Evolutionary conservation across 2,888 invertebrate genomes (phyloP).

Genomic region (Nowickia ferox): DNA sequence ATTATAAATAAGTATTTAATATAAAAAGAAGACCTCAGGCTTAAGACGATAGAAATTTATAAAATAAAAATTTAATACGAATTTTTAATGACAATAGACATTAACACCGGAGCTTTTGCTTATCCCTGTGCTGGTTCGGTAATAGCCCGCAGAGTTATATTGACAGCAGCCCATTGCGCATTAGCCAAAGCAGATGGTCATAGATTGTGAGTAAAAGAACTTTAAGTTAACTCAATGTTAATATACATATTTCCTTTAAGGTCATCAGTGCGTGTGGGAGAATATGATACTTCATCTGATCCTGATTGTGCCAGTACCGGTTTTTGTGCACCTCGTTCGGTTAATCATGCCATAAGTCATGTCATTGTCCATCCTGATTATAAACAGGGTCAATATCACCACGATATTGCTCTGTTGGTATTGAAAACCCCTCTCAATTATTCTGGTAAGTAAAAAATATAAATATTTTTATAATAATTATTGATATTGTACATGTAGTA

Average conservation of each 20-base stretch:
- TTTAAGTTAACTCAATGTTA: not conserved
- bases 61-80: not conserved
- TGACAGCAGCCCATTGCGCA: constrained; percentile 92
- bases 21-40: too few relatives aligned
- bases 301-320: constrained; percentile 89
- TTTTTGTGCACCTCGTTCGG: constrained; percentile 89
- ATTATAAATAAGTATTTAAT: too few relatives aligned
- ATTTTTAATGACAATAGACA: constrained; percentile 83
- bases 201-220: constrained; percentile 86
- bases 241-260: constrained; percentile 82
- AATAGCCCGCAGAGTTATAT: constrained; percentile 85
- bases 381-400: constrained; percentile 86
- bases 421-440: constrained; percentile 88
- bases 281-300: constrained; percentile 88
- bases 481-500: not conserved
- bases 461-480: constrained; percentile 67
- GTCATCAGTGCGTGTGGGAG: constrained; percentile 89
- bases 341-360: constrained; percentile 89
- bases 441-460: constrained; percentile 84
- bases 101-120: constrained; percentile 87
- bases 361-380: constrained; percentile 91
- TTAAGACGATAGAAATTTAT: not conserved
- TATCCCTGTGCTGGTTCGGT: constrained; percentile 92
- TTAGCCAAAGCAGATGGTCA: constrained; percentile 90
- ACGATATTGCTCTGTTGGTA: constrained; percentile 90